Evolutionary conservation across 2,888 invertebrate genomes (phyloP), one percentile per base, ranked within the genome.

Genomic region (Xanthorhoe spadicearia): DNA sequence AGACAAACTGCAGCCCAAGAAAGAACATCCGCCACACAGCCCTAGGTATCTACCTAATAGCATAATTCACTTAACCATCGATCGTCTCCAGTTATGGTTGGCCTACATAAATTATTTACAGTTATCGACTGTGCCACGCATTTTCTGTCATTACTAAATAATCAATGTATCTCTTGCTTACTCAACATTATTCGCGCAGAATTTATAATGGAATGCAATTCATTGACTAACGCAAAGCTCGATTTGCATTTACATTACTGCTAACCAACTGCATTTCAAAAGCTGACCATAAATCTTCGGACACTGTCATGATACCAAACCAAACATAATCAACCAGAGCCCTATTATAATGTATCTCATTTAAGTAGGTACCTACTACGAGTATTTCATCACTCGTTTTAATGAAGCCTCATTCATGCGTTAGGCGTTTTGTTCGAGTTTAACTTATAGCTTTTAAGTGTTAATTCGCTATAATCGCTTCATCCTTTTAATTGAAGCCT

Each of bases 1-100:
- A 67, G 97, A 97, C 83, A 97, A 96, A 84, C 87, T 96, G 72
- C 95, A 95, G 74, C 94, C 94, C 66, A 97, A 97, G 83, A 97
- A 97, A 79, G 96, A 97, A 85, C 96, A 96, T 79, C 95, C 95
- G 54, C 95, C 96, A 49, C 96, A 96, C 80, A 96, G 96, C 83
- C 95, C 95, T 49, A 92, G 93, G 93, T 93, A n/a, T n/a, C n/a
- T 38, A 5, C 38, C 9, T 38, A 81, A 50, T 50, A 55, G 49
- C 35, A 18, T 56, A 55, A 59, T 50, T 48, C 54, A 51, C 49
- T 61, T 61, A 43, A 46, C 52, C n/a, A 64, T 58, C 64, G 58
- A 64, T 58, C 48, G 58, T 64, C 48, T 58, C 15, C 19, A 52
- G 51, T 32, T 63, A 57, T 23, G 18, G 43, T 23, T 57, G 63